Percentiles rank a stretch among this genome's conserved stretches.
Evolutionary conservation across 2,113 vertebrate species (phyloP).

Genomic region (Cairina moschata): DNA sequence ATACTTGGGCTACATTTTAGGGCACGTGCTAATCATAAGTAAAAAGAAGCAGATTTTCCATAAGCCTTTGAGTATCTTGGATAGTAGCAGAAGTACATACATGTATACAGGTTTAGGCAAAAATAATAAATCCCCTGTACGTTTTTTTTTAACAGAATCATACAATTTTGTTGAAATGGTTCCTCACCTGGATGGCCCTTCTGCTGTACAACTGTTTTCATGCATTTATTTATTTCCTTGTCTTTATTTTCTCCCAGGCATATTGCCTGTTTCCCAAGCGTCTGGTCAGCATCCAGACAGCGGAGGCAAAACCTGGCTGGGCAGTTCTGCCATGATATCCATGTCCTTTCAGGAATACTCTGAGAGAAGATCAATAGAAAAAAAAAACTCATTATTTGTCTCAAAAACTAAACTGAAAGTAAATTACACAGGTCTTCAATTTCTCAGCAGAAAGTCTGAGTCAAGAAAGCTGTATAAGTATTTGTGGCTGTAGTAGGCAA

Average conservation of each 20-base stretch:
- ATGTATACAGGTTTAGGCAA: not conserved
- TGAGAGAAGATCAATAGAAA: not conserved
- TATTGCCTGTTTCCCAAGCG: not conserved
- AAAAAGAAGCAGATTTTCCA: not conserved
- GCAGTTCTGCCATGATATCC: not conserved
- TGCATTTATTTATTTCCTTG: not conserved
- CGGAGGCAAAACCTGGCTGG: not conserved
- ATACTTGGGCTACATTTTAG: not conserved
- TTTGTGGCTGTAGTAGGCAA: not conserved
- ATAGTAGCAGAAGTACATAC: not conserved
- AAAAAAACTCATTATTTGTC: not conserved
- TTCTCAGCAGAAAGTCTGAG: not conserved
- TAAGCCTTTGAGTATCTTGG: not conserved
- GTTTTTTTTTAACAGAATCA: not conserved
- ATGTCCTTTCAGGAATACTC: not conserved
- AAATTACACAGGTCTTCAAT: not conserved
- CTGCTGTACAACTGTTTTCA: not conserved
- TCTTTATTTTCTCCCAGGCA: not conserved
- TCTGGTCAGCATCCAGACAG: not conserved
- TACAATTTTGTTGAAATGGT: not conserved
- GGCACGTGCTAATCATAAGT: not conserved
- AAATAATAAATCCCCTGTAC: not conserved
- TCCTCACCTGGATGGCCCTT: not conserved
- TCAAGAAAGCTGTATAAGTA: not conserved
- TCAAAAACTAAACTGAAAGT: not conserved